These are phyloP conservation scores for Trissoscelio sp. DNA, from an alignment of 2,888 invertebrate species.

Conservation along the genomic window DNA sequence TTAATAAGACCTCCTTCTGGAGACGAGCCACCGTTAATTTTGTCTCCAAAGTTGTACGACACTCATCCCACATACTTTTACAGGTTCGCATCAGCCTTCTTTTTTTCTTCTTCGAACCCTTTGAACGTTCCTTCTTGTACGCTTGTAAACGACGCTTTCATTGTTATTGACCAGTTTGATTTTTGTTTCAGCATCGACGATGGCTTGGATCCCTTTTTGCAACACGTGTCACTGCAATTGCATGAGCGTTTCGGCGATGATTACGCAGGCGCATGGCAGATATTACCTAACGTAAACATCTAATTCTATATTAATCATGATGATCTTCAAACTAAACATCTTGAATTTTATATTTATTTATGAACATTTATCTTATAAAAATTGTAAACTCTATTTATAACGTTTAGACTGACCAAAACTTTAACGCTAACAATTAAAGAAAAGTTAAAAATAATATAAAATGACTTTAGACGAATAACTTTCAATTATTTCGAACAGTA, in stretches of 20 bases:
- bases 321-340: no score
- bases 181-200: slow-evolving; percentile 69
- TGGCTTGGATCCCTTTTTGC: slow-evolving; percentile 75
- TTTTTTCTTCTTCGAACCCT: background rate
- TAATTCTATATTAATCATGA: no score
- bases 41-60: slow-evolving; percentile 85
- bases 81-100: slow-evolving; percentile 72
- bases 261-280: slow-evolving; percentile 78
- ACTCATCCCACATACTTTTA: slow-evolving; percentile 83
- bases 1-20: slow-evolving; percentile 87
- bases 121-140: background rate
- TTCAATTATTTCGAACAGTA: no score
- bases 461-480: no score
- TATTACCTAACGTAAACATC: slow-evolving; percentile 76
- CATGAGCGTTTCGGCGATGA: slow-evolving; percentile 79
- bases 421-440: no score
- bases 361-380: no score
- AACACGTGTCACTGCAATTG: slow-evolving; percentile 76
- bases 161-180: background rate
- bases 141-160: background rate
- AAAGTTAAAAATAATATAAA: no score
- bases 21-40: slow-evolving; percentile 85
- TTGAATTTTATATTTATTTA: no score
- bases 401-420: no score
- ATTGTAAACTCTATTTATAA: background rate